Evolutionary conservation across 2,797 vertebrate species (phyloP), one percentile per base, ranked within the genome.

Genomic region (Phyllotis vaccarum): DNA sequence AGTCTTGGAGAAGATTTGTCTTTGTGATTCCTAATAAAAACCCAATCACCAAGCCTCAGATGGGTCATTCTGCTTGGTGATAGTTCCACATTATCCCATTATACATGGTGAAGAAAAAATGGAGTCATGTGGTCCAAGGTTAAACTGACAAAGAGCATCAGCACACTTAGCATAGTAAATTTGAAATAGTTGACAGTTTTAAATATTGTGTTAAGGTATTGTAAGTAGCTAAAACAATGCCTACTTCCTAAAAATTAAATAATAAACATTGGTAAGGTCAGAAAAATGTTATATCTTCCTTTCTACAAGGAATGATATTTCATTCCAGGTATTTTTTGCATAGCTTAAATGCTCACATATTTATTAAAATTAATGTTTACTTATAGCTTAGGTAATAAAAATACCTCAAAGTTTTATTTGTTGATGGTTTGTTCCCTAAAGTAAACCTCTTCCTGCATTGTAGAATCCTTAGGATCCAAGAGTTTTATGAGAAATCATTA

Each of bases 281-380:
- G 6, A 85, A 89, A 6, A 79, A 89, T 89, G 75, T 10, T 91
- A 16, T 64, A 10, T 27, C 43, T 80, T 43, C 37, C n/a, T 80
- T 93, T 89, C 29, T 64, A 91, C 34, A 91, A 92, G 49, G 27
- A 82, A 86, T 86, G 31, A 92, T 62, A 37, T 75, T 75, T 46
- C 68, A 87, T 89, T 94, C 60, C 4, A 89, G 34, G 8, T 58
- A 94, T 89, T 97, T 91, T 93, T 78, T 95, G 31, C 19, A 82
- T 21, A 43, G 40, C 34, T 92, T 7, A 96, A 96, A 95, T 79
- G 14, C 0, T 76, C 88, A 60, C 49, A 78, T 76, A 72, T 92
- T 68, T 75, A 89, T 66, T 86, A 86, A 91, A 34, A 52, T 89
- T 92, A 78, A 74, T 92, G 56, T 68, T 89, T 62, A 37, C 17